Conservation (phyloP, 2,113 vertebrate genomes). For the Lophura nycthemera region DNA sequence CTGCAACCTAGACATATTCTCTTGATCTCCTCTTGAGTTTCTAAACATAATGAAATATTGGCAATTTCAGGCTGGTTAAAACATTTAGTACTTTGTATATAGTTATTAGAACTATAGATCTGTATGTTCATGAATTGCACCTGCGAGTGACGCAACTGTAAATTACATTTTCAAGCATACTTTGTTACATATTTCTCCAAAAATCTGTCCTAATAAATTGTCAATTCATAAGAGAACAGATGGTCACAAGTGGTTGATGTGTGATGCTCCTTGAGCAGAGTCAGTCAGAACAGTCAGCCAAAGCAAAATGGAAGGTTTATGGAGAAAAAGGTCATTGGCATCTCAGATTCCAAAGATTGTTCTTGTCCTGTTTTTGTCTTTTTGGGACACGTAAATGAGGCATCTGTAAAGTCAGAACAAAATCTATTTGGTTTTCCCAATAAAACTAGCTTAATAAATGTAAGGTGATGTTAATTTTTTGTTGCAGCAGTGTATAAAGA, state of each 20-base stretch:
- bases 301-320: background rate
- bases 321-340: background rate
- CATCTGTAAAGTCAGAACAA: background rate
- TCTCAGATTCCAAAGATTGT: background rate
- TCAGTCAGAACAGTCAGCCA: background rate
- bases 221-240: background rate
- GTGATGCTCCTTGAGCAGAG: background rate
- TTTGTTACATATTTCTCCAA: background rate
- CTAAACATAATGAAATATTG: background rate
- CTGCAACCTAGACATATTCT: background rate
- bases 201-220: background rate
- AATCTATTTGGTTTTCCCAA: background rate
- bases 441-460: background rate
- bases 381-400: background rate
- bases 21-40: slow-evolving; percentile 11
- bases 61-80: background rate
- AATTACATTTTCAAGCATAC: background rate
- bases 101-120: background rate
- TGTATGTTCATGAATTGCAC: background rate
- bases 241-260: background rate
- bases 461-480: background rate
- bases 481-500: background rate
- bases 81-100: fast-evolving
- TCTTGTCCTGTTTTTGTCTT: background rate
- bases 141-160: background rate